Evolutionary conservation across 2,888 invertebrate species (phyloP), one percentile per base, ranked within the genome.

Genomic region (Melanostoma scalare): DNA sequence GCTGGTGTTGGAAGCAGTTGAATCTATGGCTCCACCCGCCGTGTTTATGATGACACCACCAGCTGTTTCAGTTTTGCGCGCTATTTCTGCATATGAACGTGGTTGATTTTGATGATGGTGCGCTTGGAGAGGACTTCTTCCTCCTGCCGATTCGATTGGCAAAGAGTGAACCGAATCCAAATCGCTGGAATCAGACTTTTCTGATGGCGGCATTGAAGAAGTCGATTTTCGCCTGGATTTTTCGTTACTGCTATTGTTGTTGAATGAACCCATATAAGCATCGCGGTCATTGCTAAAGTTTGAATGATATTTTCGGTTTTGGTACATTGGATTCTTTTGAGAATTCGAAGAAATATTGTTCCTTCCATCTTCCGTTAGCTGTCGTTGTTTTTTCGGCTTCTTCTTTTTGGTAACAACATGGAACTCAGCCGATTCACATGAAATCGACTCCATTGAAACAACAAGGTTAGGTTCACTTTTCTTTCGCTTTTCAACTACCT

Each of bases 131-230:
- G 73, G 86, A 86, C 85, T 78, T 61, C 86, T 50, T n/a, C 79
- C 73, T 50, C 78, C 60, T 9, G 89, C 89, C 38, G 91, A 90
- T 85, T 93, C 93, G 56, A 95, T 94, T 35, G 96, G 96, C 88
- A 96, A 92, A 86, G 96, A 96, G 92, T 96, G 96, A 86, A 96
- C 96, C 10, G 96, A 96, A 89, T 97, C 97, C 88, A 95, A 93
- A 91, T 94, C 94, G 89, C 95, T 96, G 87, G 96, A 96, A 90
- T 96, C 96, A 89, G 95, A 95, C 91, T 96, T 96, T 88, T 96
- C 96, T 87, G 95, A 95, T 82, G 96, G 96, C 69, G 96, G 96
- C 92, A 95, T 94, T 65, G 95, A 95, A 82, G 94, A 94, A 31
- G 96, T 95, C n/a, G 94, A 95, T 91, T 94, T 95, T 87, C 94